These are phyloP conservation scores for Limnephilus lunatus DNA, from an alignment of 2,888 invertebrate species.

Conservation along the genomic window DNA sequence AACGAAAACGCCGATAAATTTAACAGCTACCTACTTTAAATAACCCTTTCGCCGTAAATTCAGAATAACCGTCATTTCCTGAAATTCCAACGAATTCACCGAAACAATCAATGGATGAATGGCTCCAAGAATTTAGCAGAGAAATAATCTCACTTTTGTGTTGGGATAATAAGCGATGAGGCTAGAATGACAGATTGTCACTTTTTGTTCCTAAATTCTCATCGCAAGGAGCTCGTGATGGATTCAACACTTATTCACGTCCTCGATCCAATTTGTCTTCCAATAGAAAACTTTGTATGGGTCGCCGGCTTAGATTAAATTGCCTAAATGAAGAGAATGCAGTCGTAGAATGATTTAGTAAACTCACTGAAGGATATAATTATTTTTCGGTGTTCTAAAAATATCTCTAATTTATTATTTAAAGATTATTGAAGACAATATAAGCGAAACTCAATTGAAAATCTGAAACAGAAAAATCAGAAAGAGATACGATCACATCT, in stretches of 20 bases:
- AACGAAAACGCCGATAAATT: not conserved
- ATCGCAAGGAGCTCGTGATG: not conserved
- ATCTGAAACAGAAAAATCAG: too few species aligned
- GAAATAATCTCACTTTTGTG: constrained; percentile 14
- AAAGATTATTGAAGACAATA: too few species aligned
- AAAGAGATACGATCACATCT: too few species aligned
- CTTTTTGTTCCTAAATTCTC: constrained; percentile 4
- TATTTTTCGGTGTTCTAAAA: too few species aligned
- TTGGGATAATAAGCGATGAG: constrained; percentile 15
- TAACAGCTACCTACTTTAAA: not conserved
- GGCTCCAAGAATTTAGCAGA: not conserved
- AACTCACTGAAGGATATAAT: not conserved
- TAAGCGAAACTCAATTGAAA: too few species aligned
- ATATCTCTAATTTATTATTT: too few species aligned
- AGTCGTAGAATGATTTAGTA: not conserved
- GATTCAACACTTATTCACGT: constrained; percentile 25
- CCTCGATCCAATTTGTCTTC: constrained; percentile 22
- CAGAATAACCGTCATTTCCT: not conserved
- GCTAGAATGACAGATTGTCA: constrained; percentile 15
- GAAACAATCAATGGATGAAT: not conserved
- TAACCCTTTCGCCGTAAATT: not conserved
- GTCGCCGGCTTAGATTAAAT: not conserved
- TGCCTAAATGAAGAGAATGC: not conserved
- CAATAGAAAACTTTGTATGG: constrained; percentile 21
- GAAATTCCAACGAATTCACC: not conserved